Evolutionary conservation across 2,113 vertebrate species (phyloP).

Genomic region (Bostrychus sinensis): DNA sequence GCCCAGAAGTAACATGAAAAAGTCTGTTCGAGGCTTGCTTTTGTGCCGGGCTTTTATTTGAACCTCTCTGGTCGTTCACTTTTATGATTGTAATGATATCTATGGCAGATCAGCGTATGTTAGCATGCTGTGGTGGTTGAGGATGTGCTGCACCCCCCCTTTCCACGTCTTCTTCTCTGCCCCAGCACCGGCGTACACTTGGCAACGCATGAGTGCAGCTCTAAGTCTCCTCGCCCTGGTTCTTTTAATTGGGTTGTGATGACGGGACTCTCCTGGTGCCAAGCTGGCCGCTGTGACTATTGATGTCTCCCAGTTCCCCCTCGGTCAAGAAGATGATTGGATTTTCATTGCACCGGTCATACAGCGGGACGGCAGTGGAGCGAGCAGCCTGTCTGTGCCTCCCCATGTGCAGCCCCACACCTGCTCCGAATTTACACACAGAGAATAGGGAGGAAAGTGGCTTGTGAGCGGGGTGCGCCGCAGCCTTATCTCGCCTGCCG

Average conservation of each 20-base stretch:
- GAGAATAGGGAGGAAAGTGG: too few species aligned
- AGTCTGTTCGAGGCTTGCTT: neutral
- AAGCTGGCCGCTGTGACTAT: slow-evolving; percentile 10
- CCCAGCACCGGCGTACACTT: slow-evolving; percentile 6
- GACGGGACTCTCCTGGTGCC: slow-evolving; percentile 33
- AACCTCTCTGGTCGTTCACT: neutral
- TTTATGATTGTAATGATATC: neutral
- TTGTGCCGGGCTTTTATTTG: neutral
- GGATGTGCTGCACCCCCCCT: slow-evolving; percentile 1
- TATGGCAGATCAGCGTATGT: neutral
- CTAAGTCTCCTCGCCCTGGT: slow-evolving; percentile 12
- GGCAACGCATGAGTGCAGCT: slow-evolving; percentile 32
- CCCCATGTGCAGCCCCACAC: slow-evolving; percentile 1
- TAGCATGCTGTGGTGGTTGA: too few species aligned
- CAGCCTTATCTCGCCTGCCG: slow-evolving; percentile 29
- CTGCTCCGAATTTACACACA: neutral
- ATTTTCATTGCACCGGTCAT: slow-evolving; percentile 48
- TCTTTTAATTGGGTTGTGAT: slow-evolving; percentile 48
- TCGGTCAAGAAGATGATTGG: slow-evolving; percentile 49
- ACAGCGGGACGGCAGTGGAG: neutral
- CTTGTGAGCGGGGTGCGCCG: neutral
- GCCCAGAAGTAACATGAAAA: neutral
- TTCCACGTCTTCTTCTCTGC: neutral
- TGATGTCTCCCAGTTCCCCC: slow-evolving; percentile 21
- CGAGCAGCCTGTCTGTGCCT: neutral